Percentiles rank a stretch among this genome's conserved stretches.
Evolutionary conservation across 2,888 invertebrate genomes (phyloP).

Genomic region (Germaria angustata): DNA sequence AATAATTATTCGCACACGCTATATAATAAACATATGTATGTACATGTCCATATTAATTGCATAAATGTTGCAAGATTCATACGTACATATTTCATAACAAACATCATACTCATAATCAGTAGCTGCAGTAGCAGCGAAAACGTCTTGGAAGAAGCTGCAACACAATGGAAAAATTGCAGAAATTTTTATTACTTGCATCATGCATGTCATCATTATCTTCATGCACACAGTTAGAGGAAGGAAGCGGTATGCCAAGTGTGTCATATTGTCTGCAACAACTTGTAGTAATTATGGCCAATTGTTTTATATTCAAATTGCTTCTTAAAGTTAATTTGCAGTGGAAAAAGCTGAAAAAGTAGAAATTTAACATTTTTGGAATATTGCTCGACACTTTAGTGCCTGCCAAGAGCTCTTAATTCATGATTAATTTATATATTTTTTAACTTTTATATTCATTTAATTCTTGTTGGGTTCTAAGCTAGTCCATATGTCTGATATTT

Average conservation of each 20-base stretch:
- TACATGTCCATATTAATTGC: constrained; percentile 28
- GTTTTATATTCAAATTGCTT: constrained; percentile 20
- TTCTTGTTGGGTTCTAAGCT: too few relatives aligned
- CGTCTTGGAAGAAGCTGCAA: neutral
- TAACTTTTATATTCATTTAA: too few relatives aligned
- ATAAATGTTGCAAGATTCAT: constrained; percentile 21
- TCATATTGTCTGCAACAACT: constrained; percentile 35
- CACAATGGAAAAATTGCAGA: constrained; percentile 13
- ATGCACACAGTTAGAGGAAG: constrained; percentile 10
- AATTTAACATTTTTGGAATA: neutral
- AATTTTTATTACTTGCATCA: constrained; percentile 31
- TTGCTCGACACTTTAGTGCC: neutral
- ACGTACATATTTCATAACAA: constrained; percentile 33
- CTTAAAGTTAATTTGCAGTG: neutral
- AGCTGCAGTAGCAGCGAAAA: neutral
- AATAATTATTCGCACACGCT: constrained; percentile 62
- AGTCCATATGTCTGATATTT: too few relatives aligned
- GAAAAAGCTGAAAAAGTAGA: neutral
- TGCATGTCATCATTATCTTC: neutral
- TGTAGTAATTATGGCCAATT: constrained; percentile 30
- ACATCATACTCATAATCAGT: neutral
- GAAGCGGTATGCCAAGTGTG: constrained; percentile 27
- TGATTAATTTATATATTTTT: too few relatives aligned
- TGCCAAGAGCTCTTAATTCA: neutral
- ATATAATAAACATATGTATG: neutral